Percentiles rank a stretch among this genome's conserved stretches.
phyloP scores from a whole-genome alignment of 1,140 invertebrate genomes.

The Bombus polaris region DNA sequence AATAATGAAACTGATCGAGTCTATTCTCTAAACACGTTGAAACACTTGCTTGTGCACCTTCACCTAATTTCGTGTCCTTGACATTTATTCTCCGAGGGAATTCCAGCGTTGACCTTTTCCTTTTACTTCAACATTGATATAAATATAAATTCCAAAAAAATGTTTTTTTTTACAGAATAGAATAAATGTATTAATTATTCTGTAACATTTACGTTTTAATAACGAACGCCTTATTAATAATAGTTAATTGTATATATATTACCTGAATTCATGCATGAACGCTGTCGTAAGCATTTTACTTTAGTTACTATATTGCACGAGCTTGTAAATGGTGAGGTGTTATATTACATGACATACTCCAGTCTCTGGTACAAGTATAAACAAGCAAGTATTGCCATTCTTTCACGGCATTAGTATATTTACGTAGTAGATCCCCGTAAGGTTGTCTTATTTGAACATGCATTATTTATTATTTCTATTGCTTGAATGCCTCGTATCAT shows the following conservation, averaged over 20 bases:
- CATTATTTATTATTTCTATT: conserved; percentile 68
- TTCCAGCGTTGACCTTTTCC: not conserved
- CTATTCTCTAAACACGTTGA: conserved; percentile 59
- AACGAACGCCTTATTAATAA: not conserved
- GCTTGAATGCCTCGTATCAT: conserved; percentile 45
- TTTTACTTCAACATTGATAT: not conserved
- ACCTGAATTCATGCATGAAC: conserved; percentile 82
- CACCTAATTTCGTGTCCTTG: conserved; percentile 78
- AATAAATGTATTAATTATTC: conserved; percentile 8
- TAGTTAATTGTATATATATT: not conserved
- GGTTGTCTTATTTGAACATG: conserved; percentile 52
- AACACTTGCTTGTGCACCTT: conserved; percentile 78
- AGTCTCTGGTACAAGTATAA: conserved; percentile 93
- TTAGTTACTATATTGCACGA: not conserved
- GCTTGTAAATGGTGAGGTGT: not conserved
- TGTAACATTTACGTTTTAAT: not conserved
- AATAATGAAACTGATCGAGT: conserved; percentile 32
- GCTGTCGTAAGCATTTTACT: not conserved
- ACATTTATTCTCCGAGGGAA: conserved; percentile 67
- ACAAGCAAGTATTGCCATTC: conserved; percentile 96
- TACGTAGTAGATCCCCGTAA: conserved; percentile 86
- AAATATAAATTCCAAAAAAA: not conserved
- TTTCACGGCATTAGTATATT: conserved; percentile 99
- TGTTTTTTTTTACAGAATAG: not conserved
- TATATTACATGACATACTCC: conserved; percentile 83